Base-by-base conservation (phyloP, 2,888 invertebrate species). In the Linnaemya tessellans region DNA sequence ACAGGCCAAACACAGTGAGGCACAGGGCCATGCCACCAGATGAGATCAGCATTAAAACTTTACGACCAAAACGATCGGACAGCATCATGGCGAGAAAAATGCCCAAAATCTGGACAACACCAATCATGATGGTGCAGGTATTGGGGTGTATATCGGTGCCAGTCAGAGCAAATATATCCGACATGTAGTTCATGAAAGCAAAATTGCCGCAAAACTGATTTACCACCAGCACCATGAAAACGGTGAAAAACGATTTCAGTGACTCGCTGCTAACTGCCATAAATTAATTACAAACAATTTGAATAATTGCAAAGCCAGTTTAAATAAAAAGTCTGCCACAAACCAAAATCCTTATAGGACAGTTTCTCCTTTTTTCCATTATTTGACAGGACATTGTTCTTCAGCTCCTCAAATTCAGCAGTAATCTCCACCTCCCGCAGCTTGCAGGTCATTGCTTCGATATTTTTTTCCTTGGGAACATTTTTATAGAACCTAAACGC, bases 131-230 rank as follows among this genome's bases (percentile, higher is more conserved):
- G 0, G 92, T 91, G 56, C 89, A 90, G 0, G 89, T 89, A 9
- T 92, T 91, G 3, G 91, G 90, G 82, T 90, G 89, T 22, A 92
- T 84, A 3, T 87, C 75, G 0, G 91, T 89, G 0, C 91, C 90
- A 0, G 91, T 88, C 7, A 88, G 86, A 13, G 87, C 88, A 77
- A 92, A 92, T 43, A 92, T 91, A 18, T 89, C 87, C 38, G 92
- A 90, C 88, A 92, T 91, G 67, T 92, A 92, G 71, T 90, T 92
- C 5, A 91, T 84, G 54, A 92, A 89, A n/a, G 90, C 89, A 70
- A 90, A 92, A 18, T 88, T 84, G 3, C 92, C 92, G n/a, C 91
- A 89, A 64, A 89, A 89, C 51, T 90, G 90, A 81, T 90, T 91
- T 0, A 91, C 87, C 22, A 87, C 9, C 4, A 88, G 86, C 0